A percentile compares a stretch with the other conserved stretches of the same genome.
Conservation (phyloP, 2,888 invertebrate genomes). For the Crossocerus cetratus region DNA sequence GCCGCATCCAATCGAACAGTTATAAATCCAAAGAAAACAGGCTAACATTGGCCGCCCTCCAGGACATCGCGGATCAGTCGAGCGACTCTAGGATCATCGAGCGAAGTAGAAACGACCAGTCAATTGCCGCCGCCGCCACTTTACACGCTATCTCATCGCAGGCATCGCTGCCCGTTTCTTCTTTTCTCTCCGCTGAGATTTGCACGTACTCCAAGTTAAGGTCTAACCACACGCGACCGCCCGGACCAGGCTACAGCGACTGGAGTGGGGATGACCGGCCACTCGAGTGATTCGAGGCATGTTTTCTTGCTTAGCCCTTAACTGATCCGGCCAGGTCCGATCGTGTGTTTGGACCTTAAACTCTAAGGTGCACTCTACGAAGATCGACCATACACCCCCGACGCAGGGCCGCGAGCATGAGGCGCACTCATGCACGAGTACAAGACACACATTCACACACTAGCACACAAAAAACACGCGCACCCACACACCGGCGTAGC, state of each 20-base stretch:
- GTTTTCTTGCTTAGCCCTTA: too few species aligned
- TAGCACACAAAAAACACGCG: background rate
- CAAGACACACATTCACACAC: background rate
- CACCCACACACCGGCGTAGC: background rate
- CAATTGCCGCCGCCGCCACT: constrained; percentile 42
- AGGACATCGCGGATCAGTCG: constrained; percentile 29
- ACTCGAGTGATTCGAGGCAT: too few species aligned
- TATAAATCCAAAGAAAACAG: background rate
- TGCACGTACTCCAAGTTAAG: constrained; percentile 15
- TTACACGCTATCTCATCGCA: constrained; percentile 22
- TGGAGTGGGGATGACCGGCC: too few species aligned
- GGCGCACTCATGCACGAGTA: background rate
- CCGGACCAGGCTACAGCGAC: too few species aligned
- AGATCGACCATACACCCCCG: constrained; percentile 13
- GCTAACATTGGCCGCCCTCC: background rate
- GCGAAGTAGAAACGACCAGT: constrained; percentile 51
- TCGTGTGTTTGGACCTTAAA: too few species aligned
- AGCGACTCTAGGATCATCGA: constrained; percentile 43
- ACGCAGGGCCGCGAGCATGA: constrained; percentile 7
- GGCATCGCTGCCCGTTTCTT: constrained; percentile 27
- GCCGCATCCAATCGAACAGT: background rate
- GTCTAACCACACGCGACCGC: background rate
- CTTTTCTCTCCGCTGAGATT: constrained; percentile 9
- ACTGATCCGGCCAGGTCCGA: too few species aligned
- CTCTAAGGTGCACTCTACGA: background rate